Evolutionary conservation across 2,888 invertebrate genomes (phyloP), one percentile per base, ranked within the genome.

Genomic region (Merodon equestris): DNA sequence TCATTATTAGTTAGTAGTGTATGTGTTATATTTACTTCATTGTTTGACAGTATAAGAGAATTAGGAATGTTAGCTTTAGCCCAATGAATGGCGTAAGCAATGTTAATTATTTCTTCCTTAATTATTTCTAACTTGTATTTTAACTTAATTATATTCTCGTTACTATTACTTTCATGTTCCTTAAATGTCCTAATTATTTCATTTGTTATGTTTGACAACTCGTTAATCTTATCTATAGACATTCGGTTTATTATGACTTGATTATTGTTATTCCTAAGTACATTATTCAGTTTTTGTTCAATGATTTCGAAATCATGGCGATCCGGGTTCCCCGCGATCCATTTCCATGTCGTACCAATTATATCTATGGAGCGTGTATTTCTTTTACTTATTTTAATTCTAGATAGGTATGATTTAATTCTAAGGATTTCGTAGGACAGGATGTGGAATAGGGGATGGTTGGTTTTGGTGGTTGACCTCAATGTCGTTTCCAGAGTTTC

Each of bases 291-390:
- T 9, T 45, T 9, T 14, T 15, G n/a, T 4, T 13, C 13, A 1
- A 45, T 15, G 4, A 45, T 13, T 45, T 13, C 9, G 15, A 14
- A 45, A 10, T 38, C 27, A 18, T 19, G 9, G 42, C 44, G 42
- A 53, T 42, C 45, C 14, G 45, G 45, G 15, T 15, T 45, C 4
- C 45, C 45, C 2, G 45, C 14, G 15, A 45, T 45, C 53, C 56
- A 68, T 48, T 70, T 70, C 60, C 60, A 70, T 36, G 50, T 47
- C 19, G 51, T 50, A 9, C 58, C 67, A 14, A 68, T 19, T 36
- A 56, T 44, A 47, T 66, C 19, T 38, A 51, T 9, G 17, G 51
- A 50, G 14, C 13, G 50, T 50, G 40, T 40, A 48, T 1, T 3
- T 38, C 48, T 48, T 18, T 40, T 9, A n/a, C 12, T 45, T 45